phyloP scores from a whole-genome alignment of 2,888 invertebrate species.

The Ichneumoninae sp. region DNA sequence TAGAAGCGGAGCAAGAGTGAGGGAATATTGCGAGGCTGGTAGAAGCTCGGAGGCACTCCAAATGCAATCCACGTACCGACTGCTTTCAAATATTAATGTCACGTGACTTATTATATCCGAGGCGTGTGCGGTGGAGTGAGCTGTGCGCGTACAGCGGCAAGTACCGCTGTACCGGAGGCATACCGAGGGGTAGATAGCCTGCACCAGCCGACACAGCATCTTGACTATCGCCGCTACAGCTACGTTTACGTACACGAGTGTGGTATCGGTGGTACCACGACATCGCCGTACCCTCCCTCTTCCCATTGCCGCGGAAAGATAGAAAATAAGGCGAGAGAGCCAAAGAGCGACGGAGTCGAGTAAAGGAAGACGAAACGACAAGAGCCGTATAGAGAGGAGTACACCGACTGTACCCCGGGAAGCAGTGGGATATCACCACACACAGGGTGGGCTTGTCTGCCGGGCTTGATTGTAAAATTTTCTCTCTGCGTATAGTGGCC shows the following conservation, averaged over 20 bases:
- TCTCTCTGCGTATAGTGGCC: conserved; percentile 77
- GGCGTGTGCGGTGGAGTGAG: conserved; percentile 81
- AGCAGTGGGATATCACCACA: conserved; percentile 49
- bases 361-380: conserved; percentile 57
- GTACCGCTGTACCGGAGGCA: conserved; percentile 14
- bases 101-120: conserved; percentile 84
- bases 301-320: conserved; percentile 37
- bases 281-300: conserved; percentile 11
- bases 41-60: conserved; percentile 76
- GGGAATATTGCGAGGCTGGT: conserved; percentile 61
- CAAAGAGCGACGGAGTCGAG: conserved; percentile 47
- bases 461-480: conserved; percentile 79
- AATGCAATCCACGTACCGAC: conserved; percentile 84
- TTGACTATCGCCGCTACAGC: conserved; percentile 66
- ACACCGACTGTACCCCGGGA: conserved; percentile 66
- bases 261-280: conserved; percentile 54
- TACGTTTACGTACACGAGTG: conserved; percentile 19
- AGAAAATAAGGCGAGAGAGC: conserved; percentile 55
- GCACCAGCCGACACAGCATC: conserved; percentile 62
- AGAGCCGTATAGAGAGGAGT: conserved; percentile 55
- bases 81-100: conserved; percentile 85
- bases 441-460: conserved; percentile 37
- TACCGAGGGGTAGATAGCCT: conserved; percentile 20
- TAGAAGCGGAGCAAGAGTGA: conserved; percentile 48
- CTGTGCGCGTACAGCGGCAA: conserved; percentile 43